Base-by-base conservation (phyloP, 2,113 vertebrate genomes). In the Megaptera novaeangliae region DNA sequence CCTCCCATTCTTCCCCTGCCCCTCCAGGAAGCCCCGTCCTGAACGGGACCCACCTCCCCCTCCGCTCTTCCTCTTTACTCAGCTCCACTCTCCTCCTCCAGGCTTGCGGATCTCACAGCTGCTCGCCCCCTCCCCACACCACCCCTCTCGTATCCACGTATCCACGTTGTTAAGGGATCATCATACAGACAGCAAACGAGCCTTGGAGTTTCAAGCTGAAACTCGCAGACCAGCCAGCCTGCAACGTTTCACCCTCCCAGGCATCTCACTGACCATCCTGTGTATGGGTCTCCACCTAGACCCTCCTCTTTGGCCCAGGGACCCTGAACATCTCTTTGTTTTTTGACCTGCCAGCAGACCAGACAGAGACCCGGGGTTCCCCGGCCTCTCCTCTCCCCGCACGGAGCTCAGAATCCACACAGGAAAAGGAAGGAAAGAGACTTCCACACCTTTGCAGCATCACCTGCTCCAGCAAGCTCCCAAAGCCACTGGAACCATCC, bases 21-120 rank as follows among this genome's bases (percentile, higher is more conserved):
- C 57, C 92, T 92, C 96, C 69, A 59, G 74, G 41, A 74, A 96
- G 66, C 93, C 69, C 88, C 93, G 29, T 90, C 66, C 81, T 41
- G 41, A 80, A 39, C 0, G 3, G 55, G 69, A 94, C 77, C 88
- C 68, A 44, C 86, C 77, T 55, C 78, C 91, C 84, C 88, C 78
- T 83, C 63, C 0, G 9, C 64, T 41, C 49, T 81, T 81, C 93
- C 52, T 92, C 87, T 93, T 83, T 49, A 36, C 88, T 96, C 95
- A 94, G 85, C 83, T 84, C 96, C 82, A 85, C 82, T 86, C 85
- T 77, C 89, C 95, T 96, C 88, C 97, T 83, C 93, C 55, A 75
- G 88, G 87, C 80, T 95, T 95, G 82, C 84, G 84, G 82, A 55
- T 85, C 97, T 85, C 94, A 69, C 95, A 96, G 94, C 95, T 96